Evolutionary conservation across 2,888 invertebrate species (phyloP).

Genomic region (Aleiodes alternator): DNA sequence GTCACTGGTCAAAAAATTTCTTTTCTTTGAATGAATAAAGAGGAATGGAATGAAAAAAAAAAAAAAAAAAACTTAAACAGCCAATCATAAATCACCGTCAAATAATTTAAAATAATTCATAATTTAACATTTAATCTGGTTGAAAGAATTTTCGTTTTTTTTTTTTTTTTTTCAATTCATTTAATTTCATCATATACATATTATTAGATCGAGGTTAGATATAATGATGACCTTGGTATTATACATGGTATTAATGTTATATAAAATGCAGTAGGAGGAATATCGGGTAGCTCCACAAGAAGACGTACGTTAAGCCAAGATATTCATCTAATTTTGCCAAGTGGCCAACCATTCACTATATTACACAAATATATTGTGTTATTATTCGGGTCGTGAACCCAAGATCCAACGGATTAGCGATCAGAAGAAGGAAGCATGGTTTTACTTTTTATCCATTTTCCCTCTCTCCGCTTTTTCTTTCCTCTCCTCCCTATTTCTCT

Average conservation of each 20-base stretch:
- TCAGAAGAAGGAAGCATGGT: conserved; percentile 46
- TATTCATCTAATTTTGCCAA: conserved; percentile 57
- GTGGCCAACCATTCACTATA: conserved; percentile 55
- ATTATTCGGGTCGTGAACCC: conserved; percentile 63
- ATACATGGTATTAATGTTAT: not conserved
- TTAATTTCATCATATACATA: conserved; percentile 1
- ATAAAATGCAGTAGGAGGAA: conserved; percentile 37
- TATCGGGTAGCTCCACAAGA: conserved; percentile 48
- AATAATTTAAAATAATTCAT: not conserved
- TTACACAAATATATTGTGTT: conserved; percentile 64
- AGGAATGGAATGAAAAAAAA: not conserved
- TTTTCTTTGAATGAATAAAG: conserved; percentile 2
- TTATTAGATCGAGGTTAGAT: conserved; percentile 33
- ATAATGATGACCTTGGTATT: conserved; percentile 29
- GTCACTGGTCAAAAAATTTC: conserved; percentile 25
- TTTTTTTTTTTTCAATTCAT: not conserved
- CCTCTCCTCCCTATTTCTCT: not conserved
- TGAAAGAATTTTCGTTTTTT: not conserved
- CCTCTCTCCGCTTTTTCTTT: conserved; percentile 27
- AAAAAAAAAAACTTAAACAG: conserved; percentile 4
- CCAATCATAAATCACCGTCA: conserved; percentile 16
- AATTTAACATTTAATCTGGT: too few relatives aligned
- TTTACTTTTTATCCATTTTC: conserved; percentile 42
- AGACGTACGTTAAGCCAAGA: conserved; percentile 49
- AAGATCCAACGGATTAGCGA: conserved; percentile 59